Percentiles rank a stretch among this genome's conserved stretches.
Conservation (phyloP, 2,888 invertebrate species). For the Rhimphoctona megacephalus region DNA sequence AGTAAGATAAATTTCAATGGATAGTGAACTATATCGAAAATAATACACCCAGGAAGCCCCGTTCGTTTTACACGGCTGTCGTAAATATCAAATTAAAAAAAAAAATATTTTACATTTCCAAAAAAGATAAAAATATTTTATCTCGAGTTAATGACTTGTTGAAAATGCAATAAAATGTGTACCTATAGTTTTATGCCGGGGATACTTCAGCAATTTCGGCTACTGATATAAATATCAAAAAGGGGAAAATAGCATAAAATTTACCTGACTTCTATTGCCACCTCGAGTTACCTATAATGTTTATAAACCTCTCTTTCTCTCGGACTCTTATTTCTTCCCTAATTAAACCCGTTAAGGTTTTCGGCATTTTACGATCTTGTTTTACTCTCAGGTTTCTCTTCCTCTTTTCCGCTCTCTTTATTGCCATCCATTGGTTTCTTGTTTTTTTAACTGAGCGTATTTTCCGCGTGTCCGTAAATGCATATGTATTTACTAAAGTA, state of each 20-base stretch:
- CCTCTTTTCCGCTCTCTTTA: constrained; percentile 32
- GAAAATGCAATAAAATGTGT: not conserved
- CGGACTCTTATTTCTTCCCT: constrained; percentile 72
- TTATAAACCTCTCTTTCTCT: constrained; percentile 51
- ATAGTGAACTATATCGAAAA: not conserved
- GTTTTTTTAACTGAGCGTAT: constrained; percentile 65
- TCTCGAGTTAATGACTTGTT: not conserved
- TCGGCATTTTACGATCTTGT: constrained; percentile 76
- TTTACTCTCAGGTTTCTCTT: constrained; percentile 61
- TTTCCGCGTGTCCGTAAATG: constrained; percentile 59
- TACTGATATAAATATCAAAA: constrained; percentile 31
- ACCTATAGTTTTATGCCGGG: not conserved
- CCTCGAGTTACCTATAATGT: constrained; percentile 35
- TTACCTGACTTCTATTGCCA: constrained; percentile 41
- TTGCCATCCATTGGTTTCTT: constrained; percentile 51
- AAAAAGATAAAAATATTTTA: not conserved
- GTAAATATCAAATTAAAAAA: not conserved
- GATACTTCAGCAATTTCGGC: constrained; percentile 15
- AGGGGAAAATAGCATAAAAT: constrained; percentile 31
- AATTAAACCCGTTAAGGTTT: constrained; percentile 79
- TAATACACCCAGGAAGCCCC: not conserved
- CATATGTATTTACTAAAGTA: constrained; percentile 30
- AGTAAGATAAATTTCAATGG: no score
- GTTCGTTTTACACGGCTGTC: not conserved
- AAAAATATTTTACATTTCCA: not conserved